These are phyloP conservation scores for Drosophila yooni DNA, from an alignment of 2,888 invertebrate genomes.

Conservation along the genomic window DNA sequence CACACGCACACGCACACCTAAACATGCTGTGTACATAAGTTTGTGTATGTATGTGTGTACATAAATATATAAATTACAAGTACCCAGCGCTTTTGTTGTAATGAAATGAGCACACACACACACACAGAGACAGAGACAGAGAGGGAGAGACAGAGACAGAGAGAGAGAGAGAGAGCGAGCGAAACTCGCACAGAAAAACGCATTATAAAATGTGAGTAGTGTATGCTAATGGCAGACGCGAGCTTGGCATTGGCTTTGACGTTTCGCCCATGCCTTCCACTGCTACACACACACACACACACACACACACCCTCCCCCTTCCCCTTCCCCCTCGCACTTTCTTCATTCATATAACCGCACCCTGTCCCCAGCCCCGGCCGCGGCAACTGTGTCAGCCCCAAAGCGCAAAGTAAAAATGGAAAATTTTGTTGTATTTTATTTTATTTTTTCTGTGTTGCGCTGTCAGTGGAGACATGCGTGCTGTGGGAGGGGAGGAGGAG, in stretches of 20 bases:
- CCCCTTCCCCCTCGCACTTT: neutral
- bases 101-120: slow-evolving; percentile 49
- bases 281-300: neutral
- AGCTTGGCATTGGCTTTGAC: slow-evolving; percentile 60
- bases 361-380: neutral
- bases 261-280: slow-evolving; percentile 30
- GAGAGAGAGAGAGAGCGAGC: slow-evolving; percentile 8
- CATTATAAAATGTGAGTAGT: slow-evolving; percentile 77
- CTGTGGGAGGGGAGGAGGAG: neutral
- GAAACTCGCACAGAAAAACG: slow-evolving; percentile 56
- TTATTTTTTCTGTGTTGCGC: slow-evolving; percentile 38
- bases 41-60: slow-evolving; percentile 17
- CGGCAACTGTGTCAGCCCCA: slow-evolving; percentile 37
- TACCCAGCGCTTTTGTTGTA: slow-evolving; percentile 54
- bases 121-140: slow-evolving; percentile 18
- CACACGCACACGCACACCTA: slow-evolving; percentile 27
- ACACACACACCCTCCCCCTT: neutral
- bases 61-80: slow-evolving; percentile 54
- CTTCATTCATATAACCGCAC: slow-evolving; percentile 13
- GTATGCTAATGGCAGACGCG: slow-evolving; percentile 78
- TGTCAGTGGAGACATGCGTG: slow-evolving; percentile 57
- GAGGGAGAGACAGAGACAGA: neutral
- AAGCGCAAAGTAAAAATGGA: slow-evolving; percentile 62
- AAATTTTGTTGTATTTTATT: slow-evolving; percentile 61
- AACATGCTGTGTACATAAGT: slow-evolving; percentile 22